Conservation (phyloP, 35 echinoderm and acorn worm genomes). For the Diadema setosum region DNA sequence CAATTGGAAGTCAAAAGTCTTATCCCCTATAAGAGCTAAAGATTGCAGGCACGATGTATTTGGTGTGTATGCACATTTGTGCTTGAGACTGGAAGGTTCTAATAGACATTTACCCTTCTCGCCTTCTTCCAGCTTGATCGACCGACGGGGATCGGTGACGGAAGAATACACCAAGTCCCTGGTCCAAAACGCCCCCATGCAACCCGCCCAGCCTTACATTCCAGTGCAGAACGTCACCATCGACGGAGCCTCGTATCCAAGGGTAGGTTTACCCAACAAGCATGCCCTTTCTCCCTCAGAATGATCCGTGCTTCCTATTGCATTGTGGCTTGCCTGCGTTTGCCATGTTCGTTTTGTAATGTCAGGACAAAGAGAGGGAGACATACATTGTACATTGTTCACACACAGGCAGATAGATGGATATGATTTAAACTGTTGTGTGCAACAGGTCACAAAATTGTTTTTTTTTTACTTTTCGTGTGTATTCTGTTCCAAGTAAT, state of each 20-base stretch:
- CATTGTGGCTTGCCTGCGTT: background rate
- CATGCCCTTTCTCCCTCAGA: too few relatives aligned
- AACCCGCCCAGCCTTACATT: slow-evolving; percentile 8
- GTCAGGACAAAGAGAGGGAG: background rate
- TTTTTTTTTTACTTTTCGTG: too few relatives aligned
- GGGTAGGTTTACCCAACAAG: too few relatives aligned
- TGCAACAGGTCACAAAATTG: background rate
- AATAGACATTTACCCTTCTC: too few relatives aligned
- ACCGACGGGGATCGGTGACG: background rate
- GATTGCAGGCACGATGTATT: too few relatives aligned
- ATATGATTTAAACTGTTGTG: background rate
- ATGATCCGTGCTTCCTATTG: background rate
- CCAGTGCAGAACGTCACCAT: background rate
- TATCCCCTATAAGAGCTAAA: too few relatives aligned
- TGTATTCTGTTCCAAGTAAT: too few relatives aligned
- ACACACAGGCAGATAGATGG: background rate
- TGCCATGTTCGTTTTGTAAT: background rate
- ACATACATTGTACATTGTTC: background rate
- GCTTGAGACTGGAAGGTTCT: too few relatives aligned
- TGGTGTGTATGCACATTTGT: too few relatives aligned
- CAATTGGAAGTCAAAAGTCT: too few relatives aligned
- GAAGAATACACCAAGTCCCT: slow-evolving; percentile 2
- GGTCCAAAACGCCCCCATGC: background rate
- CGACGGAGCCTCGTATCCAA: background rate
- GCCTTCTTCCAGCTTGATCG: background rate